Evolutionary conservation across 1,140 invertebrate genomes (phyloP).

Genomic region (Tetranychus urticae): DNA sequence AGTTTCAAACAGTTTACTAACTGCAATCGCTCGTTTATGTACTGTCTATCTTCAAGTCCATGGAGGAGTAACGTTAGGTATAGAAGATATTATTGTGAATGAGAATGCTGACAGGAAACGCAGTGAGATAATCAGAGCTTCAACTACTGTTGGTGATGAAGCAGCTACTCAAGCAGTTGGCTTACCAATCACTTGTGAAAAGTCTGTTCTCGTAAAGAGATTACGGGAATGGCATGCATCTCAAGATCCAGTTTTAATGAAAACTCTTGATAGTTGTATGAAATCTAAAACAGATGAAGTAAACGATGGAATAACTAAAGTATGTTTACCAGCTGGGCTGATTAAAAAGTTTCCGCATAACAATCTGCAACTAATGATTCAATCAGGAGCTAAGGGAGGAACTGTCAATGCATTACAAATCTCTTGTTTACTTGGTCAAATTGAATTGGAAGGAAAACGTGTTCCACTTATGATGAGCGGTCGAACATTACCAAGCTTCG

Average conservation of each 20-base stretch:
- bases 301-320: conserved; percentile 70
- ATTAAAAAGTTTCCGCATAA: conserved; percentile 71
- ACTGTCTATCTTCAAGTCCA: conserved; percentile 58
- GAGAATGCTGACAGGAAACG: conserved; percentile 42
- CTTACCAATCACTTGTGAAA: conserved; percentile 29
- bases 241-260: conserved; percentile 46
- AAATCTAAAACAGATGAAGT: conserved; percentile 52
- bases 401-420: conserved; percentile 90
- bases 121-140: conserved; percentile 38
- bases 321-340: conserved; percentile 51
- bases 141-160: conserved; percentile 32
- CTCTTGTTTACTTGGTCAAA: conserved; percentile 84
- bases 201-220: conserved; percentile 19
- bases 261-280: conserved; percentile 58
- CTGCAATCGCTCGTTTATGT: conserved; percentile 72
- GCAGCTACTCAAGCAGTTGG: conserved; percentile 45
- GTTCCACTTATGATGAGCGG: conserved; percentile 85
- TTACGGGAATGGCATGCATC: conserved; percentile 40
- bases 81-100: conserved; percentile 73
- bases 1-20: conserved; percentile 52
- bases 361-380: conserved; percentile 90
- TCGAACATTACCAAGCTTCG: conserved; percentile 71
- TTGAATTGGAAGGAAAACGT: conserved; percentile 89
- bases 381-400: conserved; percentile 93
- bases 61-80: conserved; percentile 78